A percentile compares a stretch with the other conserved stretches of the same genome.
Conservation (phyloP, 2,888 invertebrate genomes). For the Eupsilia transversa region DNA sequence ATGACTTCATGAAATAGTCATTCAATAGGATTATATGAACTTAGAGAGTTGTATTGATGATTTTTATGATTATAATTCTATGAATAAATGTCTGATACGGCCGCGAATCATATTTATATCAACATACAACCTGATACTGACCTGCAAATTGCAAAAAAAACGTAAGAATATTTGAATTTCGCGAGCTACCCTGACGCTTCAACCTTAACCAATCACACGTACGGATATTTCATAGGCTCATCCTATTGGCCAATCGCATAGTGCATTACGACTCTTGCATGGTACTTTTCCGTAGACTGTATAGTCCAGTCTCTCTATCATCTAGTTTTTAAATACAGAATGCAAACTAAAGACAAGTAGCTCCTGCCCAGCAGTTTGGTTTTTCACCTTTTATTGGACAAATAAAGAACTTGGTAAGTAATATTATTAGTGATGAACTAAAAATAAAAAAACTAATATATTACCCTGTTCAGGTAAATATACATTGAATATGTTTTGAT, state of each 20-base stretch:
- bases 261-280: not conserved
- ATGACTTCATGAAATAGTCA: no score
- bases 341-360: slow-evolving; percentile 41
- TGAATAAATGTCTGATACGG: no score
- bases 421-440: not conserved
- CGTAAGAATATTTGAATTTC: no score
- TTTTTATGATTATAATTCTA: no score
- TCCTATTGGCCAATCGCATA: not conserved
- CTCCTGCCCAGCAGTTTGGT: slow-evolving; percentile 58
- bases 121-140: no score
- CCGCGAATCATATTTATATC: no score
- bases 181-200: no score
- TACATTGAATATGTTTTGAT: not conserved
- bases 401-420: not conserved
- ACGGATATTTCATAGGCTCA: not conserved
- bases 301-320: slow-evolving; percentile 41
- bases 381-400: slow-evolving; percentile 37
- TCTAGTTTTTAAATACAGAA: slow-evolving; percentile 45
- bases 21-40: no score
- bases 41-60: no score
- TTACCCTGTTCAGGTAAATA: slow-evolving; percentile 35
- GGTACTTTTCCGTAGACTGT: slow-evolving; percentile 4
- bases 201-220: slow-evolving; percentile 18
- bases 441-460: not conserved
- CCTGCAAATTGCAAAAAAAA: no score